Evolutionary conservation across 1,140 invertebrate species (phyloP), one percentile per base, ranked within the genome.

Genomic region (Frieseomelitta varia): DNA sequence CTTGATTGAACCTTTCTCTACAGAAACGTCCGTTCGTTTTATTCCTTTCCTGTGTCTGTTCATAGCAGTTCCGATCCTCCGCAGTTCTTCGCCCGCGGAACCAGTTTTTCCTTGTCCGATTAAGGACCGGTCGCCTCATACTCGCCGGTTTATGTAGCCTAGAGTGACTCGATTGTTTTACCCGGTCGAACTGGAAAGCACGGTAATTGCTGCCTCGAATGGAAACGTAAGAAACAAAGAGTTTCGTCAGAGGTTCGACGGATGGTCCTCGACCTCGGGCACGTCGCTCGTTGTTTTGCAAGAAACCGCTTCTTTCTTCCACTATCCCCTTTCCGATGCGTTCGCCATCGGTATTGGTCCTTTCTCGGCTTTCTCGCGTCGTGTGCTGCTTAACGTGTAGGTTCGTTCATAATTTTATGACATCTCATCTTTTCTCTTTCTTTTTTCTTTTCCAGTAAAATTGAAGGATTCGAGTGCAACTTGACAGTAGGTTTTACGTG

Each of bases 131-230:
- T 90, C 88, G 81, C 81, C 88, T 85, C 76, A 68, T 79, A 56
- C 74, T 63, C 71, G 85, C 72, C 53, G 61, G 76, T 88, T 86
- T 88, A 84, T 71, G 73, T 77, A 79, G 80, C 88, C 30, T 55
- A 30, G 76, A 58, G 78, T 67, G 72, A 19, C 55, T 63, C 79
- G 85, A 90, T 90, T 90, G 87, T 90, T 90, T 90, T 85, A 89
- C 85, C 65, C 65, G 74, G 74, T 74, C 61, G 71, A 89, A 89
- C 87, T 87, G 85, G 88, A 89, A 90, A 90, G 85, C 85, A 90
- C 81, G 88, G 74, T 90, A 90, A 89, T 90, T 88, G 72, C 85
- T 90, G 85, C 85, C 85, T 88, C 85, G 85, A 77, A 88, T 77
- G 84, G 77, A 87, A 79, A 85, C 69, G 61, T 56, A 53, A 75